phyloP scores from a whole-genome alignment of 2,888 invertebrate species.

The Diploptera punctata region DNA sequence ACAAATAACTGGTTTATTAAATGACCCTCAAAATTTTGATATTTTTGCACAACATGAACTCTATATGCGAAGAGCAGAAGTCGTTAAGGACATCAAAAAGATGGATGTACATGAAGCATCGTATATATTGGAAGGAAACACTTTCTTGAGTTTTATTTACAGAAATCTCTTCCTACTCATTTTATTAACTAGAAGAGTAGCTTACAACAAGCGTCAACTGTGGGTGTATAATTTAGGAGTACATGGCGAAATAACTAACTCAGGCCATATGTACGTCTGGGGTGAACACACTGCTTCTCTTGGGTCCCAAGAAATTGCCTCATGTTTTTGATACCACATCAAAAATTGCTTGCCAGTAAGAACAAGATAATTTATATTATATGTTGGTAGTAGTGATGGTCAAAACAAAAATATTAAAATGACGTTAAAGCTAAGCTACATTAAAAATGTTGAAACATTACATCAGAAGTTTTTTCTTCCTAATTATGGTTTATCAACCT shows the following conservation, averaged over 20 bases:
- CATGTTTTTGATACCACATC: conserved; percentile 46
- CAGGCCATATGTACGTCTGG: conserved; percentile 46
- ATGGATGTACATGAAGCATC: neutral
- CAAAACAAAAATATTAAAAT: neutral
- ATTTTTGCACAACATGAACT: neutral
- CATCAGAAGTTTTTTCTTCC: no score
- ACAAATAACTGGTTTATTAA: neutral
- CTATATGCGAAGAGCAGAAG: neutral
- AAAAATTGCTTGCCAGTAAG: conserved; percentile 25
- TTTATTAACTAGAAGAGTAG: conserved; percentile 46
- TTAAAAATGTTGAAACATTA: no score
- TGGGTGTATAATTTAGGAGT: conserved; percentile 46
- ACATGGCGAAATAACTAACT: conserved; percentile 42
- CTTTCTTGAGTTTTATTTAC: conserved; percentile 46
- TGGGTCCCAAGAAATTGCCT: conserved; percentile 48
- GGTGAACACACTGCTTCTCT: conserved; percentile 39
- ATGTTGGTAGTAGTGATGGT: neutral
- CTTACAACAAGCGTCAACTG: conserved; percentile 46
- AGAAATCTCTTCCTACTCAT: conserved; percentile 48
- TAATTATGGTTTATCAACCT: no score
- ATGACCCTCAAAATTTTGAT: neutral
- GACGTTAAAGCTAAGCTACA: neutral
- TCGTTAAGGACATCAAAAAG: neutral
- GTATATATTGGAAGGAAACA: neutral
- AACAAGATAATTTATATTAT: conserved; percentile 44